Percentiles rank a stretch among this genome's conserved stretches.
Evolutionary conservation across 2,797 vertebrate genomes (phyloP).

Genomic region (Merluccius polli): DNA sequence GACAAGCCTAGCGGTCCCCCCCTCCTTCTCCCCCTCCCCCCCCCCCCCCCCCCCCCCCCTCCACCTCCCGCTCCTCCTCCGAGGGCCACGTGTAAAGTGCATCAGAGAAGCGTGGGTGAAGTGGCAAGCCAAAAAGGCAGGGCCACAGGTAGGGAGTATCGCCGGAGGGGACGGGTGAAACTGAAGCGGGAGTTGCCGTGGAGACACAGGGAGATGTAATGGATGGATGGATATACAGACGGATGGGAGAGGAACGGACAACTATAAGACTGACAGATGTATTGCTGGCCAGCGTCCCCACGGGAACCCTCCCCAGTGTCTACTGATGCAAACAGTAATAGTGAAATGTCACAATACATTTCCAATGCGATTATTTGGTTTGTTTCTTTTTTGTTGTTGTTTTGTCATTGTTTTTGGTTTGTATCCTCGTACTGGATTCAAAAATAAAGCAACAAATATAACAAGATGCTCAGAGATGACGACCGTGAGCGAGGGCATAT

Average conservation of each 20-base stretch:
- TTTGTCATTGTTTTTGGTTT: not conserved
- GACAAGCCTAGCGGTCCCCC: constrained; percentile 5
- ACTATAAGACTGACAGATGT: constrained; percentile 19
- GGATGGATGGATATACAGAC: constrained; percentile 27
- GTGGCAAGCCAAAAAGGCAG: constrained; percentile 41
- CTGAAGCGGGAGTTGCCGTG: constrained; percentile 40
- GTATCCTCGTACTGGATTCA: too few species aligned
- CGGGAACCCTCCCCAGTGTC: not conserved
- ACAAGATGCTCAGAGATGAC: too few species aligned
- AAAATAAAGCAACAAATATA: too few species aligned
- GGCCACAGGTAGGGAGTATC: constrained; percentile 44
- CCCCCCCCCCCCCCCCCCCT: constrained; percentile 50
- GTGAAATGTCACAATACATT: not conserved
- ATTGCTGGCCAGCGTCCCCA: not conserved
- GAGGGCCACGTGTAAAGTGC: constrained; percentile 44
- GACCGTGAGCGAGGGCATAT: too few species aligned
- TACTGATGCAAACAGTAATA: not conserved
- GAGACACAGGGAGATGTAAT: constrained; percentile 43
- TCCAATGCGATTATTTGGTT: not conserved
- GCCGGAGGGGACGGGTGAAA: constrained; percentile 43
- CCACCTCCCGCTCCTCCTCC: constrained; percentile 45
- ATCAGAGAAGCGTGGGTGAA: constrained; percentile 48
- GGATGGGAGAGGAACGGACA: not conserved
- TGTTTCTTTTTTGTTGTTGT: not conserved
- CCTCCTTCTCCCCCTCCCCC: constrained; percentile 33